These are phyloP conservation scores for Prolemur simus DNA, from an alignment of 2,113 vertebrate genomes.

Conservation along the genomic window DNA sequence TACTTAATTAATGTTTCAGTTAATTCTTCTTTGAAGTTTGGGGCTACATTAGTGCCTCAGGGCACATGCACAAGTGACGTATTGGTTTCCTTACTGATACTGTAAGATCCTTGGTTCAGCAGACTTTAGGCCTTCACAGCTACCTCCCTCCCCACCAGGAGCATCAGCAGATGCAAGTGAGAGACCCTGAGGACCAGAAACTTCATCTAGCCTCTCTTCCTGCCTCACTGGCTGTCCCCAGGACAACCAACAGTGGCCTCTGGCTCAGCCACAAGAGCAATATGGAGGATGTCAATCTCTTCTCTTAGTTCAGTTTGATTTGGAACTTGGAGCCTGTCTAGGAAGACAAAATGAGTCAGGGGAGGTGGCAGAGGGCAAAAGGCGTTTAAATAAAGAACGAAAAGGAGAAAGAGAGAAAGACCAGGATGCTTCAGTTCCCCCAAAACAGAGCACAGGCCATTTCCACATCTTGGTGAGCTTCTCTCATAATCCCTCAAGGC, in stretches of 20 bases:
- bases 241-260: neutral
- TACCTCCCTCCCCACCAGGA: neutral
- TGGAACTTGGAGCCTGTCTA: neutral
- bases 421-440: too few species aligned
- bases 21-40: neutral
- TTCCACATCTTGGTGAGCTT: neutral
- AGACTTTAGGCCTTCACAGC: neutral
- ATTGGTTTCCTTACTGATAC: neutral
- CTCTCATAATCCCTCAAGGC: neutral
- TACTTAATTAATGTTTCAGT: neutral
- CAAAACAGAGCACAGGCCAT: neutral
- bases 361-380: neutral
- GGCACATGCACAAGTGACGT: neutral
- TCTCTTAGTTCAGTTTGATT: neutral
- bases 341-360: neutral
- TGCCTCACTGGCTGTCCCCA: neutral
- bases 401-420: neutral
- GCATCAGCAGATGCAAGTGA: too few species aligned
- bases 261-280: neutral
- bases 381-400: neutral
- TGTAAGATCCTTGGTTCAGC: neutral
- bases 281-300: neutral
- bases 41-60: neutral
- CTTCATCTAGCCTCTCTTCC: neutral
- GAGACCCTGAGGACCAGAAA: neutral